Evolutionary conservation across 2,113 vertebrate genomes (phyloP).

Genomic region (Ahaetulla prasina): DNA sequence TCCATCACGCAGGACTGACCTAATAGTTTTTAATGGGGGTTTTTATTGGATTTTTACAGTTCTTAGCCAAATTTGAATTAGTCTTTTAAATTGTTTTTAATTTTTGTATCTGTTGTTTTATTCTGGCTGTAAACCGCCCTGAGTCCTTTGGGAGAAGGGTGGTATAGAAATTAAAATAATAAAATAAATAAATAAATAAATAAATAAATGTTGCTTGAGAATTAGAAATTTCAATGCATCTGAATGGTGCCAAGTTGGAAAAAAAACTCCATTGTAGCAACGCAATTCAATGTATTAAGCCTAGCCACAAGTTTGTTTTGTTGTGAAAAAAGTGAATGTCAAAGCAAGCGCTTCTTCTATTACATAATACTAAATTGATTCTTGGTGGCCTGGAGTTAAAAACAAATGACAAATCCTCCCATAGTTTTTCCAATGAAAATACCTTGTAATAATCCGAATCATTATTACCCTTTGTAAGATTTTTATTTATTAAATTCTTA

Average conservation of each 20-base stretch:
- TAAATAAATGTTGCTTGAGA: too few species aligned
- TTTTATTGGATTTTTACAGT: too few species aligned
- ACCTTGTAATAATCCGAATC: background rate
- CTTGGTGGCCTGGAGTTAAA: background rate
- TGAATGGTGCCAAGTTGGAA: background rate
- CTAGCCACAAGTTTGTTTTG: background rate
- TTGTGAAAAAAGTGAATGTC: background rate
- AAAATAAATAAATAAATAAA: too few species aligned
- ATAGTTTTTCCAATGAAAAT: background rate
- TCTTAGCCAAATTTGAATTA: too few species aligned
- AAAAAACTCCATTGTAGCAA: background rate
- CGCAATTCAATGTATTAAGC: background rate
- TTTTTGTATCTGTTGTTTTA: too few species aligned
- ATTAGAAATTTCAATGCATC: background rate
- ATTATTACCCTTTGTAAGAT: background rate
- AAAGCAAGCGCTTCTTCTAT: background rate
- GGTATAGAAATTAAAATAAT: too few species aligned
- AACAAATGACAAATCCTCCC: background rate
- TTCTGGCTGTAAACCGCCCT: too few species aligned
- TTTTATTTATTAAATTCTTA: too few species aligned
- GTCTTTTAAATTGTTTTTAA: too few species aligned
- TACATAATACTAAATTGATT: background rate
- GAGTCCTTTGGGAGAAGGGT: too few species aligned
- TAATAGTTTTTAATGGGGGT: too few species aligned
- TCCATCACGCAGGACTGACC: too few species aligned